A percentile compares a stretch with the other conserved stretches of the same genome.
Evolutionary conservation across 2,113 vertebrate genomes (phyloP).

Genomic region (Naja naja): DNA sequence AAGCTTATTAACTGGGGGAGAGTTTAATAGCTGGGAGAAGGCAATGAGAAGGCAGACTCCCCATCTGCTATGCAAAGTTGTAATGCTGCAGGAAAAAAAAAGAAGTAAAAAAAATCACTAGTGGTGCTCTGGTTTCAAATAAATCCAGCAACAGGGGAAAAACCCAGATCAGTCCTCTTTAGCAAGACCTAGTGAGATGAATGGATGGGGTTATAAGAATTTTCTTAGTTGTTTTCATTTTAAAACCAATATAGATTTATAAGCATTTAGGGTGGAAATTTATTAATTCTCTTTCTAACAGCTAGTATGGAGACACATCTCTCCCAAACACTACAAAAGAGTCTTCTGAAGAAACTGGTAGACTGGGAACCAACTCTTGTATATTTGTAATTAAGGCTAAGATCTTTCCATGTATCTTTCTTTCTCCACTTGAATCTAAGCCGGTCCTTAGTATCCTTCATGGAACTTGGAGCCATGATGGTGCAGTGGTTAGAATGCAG

Average conservation of each 20-base stretch:
- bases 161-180: neutral
- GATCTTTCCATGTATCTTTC: too few relatives aligned
- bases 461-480: too few relatives aligned
- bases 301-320: too few relatives aligned
- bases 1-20: neutral
- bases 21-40: neutral
- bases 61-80: neutral
- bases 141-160: neutral
- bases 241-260: neutral
- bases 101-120: neutral
- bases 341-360: too few relatives aligned
- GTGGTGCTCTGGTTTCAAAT: neutral
- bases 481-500: too few relatives aligned
- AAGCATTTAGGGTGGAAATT: neutral
- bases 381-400: too few relatives aligned
- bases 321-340: too few relatives aligned
- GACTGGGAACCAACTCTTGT: too few relatives aligned
- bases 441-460: too few relatives aligned
- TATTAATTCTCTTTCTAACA: too few relatives aligned
- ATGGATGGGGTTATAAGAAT: neutral
- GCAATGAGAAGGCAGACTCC: neutral
- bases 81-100: neutral
- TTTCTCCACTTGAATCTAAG: too few relatives aligned
- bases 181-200: neutral
- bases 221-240: neutral